Conservation (phyloP, 2,888 invertebrate genomes). For the Corbicula japonica region DNA sequence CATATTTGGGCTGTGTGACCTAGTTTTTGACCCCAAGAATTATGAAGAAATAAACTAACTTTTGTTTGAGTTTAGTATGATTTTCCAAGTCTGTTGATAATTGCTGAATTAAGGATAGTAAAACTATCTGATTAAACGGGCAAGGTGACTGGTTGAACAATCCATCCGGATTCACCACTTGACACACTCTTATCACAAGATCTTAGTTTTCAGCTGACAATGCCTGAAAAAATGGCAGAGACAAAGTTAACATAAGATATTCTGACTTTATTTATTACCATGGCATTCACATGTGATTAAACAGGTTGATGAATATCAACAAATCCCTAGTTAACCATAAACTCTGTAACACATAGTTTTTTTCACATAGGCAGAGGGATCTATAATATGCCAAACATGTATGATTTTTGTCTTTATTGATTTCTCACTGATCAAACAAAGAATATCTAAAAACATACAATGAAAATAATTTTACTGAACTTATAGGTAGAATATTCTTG, state of each 20-base stretch:
- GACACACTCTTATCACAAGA: slow-evolving; percentile 95
- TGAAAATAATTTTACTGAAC: too few species aligned
- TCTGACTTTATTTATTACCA: slow-evolving; percentile 59
- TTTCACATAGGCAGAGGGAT: too few species aligned
- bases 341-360: too few species aligned
- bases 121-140: slow-evolving; percentile 94
- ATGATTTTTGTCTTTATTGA: too few species aligned
- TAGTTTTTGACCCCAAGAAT: too few species aligned
- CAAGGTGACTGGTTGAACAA: slow-evolving; percentile 92
- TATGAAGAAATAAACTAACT: slow-evolving; percentile 88
- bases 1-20: too few species aligned
- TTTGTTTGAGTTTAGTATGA: slow-evolving; percentile 93
- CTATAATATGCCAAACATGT: too few species aligned
- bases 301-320: too few species aligned
- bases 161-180: slow-evolving; percentile 92
- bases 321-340: too few species aligned
- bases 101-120: slow-evolving; percentile 97
- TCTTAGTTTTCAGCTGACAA: slow-evolving; percentile 94
- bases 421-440: too few species aligned
- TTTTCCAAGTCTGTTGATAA: slow-evolving; percentile 95
- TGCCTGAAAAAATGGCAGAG: slow-evolving; percentile 88
- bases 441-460: too few species aligned
- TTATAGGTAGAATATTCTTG: slow-evolving; percentile 62
- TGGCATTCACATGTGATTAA: too few species aligned
- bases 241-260: slow-evolving; percentile 44